Conservation (phyloP, 2,888 invertebrate species). For the Agrilus cyanescens region DNA sequence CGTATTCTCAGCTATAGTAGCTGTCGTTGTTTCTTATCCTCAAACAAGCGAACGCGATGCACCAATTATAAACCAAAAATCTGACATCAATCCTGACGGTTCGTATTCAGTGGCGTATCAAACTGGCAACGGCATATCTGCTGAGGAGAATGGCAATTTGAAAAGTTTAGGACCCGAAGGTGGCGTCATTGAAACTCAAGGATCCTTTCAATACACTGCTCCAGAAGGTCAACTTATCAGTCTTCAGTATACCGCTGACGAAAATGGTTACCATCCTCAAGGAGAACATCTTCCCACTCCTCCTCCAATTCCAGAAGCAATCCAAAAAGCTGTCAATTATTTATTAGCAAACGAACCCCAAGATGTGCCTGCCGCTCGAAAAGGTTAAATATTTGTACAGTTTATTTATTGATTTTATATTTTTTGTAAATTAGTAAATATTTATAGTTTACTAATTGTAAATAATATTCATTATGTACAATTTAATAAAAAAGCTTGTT, state of each 20-base stretch:
- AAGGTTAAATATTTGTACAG: no score
- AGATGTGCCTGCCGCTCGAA: background rate
- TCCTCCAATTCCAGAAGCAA: slow-evolving; percentile 55
- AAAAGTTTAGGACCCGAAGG: slow-evolving; percentile 26
- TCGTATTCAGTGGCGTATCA: slow-evolving; percentile 37
- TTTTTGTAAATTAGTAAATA: no score
- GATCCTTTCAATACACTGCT: slow-evolving; percentile 39
- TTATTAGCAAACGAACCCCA: slow-evolving; percentile 21
- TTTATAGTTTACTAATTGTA: no score
- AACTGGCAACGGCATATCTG: slow-evolving; percentile 42
- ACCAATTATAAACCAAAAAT: slow-evolving; percentile 27
- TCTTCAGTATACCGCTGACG: slow-evolving; percentile 53
- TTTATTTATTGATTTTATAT: no score
- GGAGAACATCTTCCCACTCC: slow-evolving; percentile 39
- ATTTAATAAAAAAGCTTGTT: no score
- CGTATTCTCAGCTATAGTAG: slow-evolving; percentile 18
- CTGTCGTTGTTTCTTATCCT: slow-evolving; percentile 21
- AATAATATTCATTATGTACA: no score
- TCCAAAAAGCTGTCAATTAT: slow-evolving; percentile 55
- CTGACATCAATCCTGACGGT: slow-evolving; percentile 38
- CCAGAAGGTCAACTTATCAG: slow-evolving; percentile 39
- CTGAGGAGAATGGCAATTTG: slow-evolving; percentile 30
- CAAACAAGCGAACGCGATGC: slow-evolving; percentile 19
- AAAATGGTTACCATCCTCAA: slow-evolving; percentile 55
- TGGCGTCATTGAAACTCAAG: slow-evolving; percentile 34